Percentiles rank a stretch among this genome's conserved stretches.
Evolutionary conservation across 2,797 vertebrate genomes (phyloP).

Genomic region (Spinus pinus): DNA sequence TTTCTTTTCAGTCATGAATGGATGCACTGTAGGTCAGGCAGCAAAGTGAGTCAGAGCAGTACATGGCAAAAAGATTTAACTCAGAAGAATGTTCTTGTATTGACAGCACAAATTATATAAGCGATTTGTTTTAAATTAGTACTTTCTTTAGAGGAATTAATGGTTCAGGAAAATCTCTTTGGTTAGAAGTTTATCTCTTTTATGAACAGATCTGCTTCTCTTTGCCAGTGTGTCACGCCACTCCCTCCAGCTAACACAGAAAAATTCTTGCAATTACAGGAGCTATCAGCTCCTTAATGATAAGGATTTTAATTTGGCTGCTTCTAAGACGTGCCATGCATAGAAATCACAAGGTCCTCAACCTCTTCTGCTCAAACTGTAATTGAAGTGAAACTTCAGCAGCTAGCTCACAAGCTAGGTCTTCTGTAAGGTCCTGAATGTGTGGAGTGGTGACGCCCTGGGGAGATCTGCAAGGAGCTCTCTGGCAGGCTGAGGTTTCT

Average conservation of each 20-base stretch:
- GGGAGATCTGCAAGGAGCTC: not conserved
- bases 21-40: not conserved
- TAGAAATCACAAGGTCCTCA: conserved; percentile 21
- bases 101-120: not conserved
- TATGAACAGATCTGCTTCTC: not conserved
- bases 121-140: not conserved
- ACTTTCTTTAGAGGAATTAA: not conserved
- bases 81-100: not conserved
- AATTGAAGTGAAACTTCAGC: conserved; percentile 13
- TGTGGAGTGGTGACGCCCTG: not conserved
- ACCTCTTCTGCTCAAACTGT: not conserved
- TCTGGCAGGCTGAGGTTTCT: not conserved
- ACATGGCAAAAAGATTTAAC: not conserved
- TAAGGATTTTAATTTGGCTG: conserved; percentile 48
- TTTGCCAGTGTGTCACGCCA: not conserved
- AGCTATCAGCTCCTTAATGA: conserved; percentile 33
- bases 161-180: not conserved
- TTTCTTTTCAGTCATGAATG: not conserved
- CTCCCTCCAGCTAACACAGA: conserved; percentile 19
- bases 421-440: not conserved
- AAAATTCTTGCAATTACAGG: conserved; percentile 1
- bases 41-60: not conserved
- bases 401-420: not conserved
- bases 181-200: not conserved
- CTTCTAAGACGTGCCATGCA: conserved; percentile 3